phyloP scores from a whole-genome alignment of 1,140 invertebrate genomes.

The Trichonephila clavata region DNA sequence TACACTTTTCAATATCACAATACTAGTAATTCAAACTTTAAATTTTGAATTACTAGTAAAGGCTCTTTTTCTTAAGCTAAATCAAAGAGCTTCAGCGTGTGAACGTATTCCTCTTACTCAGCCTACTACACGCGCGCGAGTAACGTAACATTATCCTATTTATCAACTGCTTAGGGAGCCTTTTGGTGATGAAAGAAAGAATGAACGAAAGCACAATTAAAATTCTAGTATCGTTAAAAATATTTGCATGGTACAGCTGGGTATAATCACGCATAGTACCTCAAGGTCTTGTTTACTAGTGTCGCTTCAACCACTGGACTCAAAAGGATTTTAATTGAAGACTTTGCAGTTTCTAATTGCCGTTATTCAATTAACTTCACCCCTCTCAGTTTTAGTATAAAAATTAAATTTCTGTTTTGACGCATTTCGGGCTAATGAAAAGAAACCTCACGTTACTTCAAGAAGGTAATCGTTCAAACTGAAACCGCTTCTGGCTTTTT shows the following conservation, averaged over 20 bases:
- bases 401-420: conserved; percentile 36
- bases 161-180: background rate
- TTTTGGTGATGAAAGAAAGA: background rate
- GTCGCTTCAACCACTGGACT: background rate
- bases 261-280: background rate
- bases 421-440: conserved; percentile 6
- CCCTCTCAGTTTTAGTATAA: conserved; percentile 22
- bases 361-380: conserved; percentile 1
- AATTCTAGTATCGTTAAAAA: background rate
- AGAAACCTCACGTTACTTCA: conserved; percentile 10
- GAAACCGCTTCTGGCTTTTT: conserved; percentile 4
- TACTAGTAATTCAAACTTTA: too few relatives aligned
- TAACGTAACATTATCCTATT: background rate
- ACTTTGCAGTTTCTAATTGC: conserved; percentile 1
- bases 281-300: background rate
- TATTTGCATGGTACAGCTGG: background rate
- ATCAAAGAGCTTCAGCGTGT: too few relatives aligned
- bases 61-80: too few relatives aligned
- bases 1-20: too few relatives aligned
- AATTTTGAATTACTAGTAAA: too few relatives aligned
- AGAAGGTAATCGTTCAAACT: conserved; percentile 15
- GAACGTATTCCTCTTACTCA: too few relatives aligned
- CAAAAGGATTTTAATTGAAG: conserved; percentile 20
- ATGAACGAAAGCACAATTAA: background rate
- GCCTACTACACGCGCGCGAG: too few relatives aligned